A percentile compares a stretch with the other conserved stretches of the same genome.
Evolutionary conservation across 2,113 vertebrate genomes (phyloP).

Genomic region (Rutilus rutilus): DNA sequence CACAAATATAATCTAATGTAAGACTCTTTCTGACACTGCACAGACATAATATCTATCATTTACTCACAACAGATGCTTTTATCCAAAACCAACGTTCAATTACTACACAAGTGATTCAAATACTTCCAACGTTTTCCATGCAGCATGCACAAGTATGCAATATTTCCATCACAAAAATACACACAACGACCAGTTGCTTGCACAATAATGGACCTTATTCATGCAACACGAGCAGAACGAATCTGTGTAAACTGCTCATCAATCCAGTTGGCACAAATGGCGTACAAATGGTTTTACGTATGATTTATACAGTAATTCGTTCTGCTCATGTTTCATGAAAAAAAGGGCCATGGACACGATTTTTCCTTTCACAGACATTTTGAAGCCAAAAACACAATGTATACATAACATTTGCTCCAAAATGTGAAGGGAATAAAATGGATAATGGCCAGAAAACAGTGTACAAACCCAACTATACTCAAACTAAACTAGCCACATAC

Average conservation of each 20-base stretch:
- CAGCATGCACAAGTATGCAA: neutral
- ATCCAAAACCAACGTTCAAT: neutral
- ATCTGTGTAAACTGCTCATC: neutral
- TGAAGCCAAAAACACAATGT: neutral
- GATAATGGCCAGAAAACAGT: neutral
- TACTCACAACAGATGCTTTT: neutral
- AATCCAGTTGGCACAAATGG: neutral
- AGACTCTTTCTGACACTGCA: neutral
- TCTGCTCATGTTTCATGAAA: neutral
- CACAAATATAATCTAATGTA: neutral
- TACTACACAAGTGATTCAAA: neutral
- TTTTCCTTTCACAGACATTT: neutral
- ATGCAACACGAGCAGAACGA: constrained; percentile 2
- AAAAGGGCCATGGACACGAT: neutral
- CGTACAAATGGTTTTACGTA: neutral
- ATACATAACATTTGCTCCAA: neutral
- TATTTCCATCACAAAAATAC: neutral
- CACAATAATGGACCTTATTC: constrained; percentile 10
- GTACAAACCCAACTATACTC: neutral
- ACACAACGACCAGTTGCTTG: neutral
- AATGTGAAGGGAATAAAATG: neutral
- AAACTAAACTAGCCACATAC: neutral
- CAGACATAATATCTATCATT: neutral
- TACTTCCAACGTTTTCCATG: neutral
- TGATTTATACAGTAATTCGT: neutral